Conservation (phyloP, 2,113 vertebrate genomes). For the Mormoops blainvillei region DNA sequence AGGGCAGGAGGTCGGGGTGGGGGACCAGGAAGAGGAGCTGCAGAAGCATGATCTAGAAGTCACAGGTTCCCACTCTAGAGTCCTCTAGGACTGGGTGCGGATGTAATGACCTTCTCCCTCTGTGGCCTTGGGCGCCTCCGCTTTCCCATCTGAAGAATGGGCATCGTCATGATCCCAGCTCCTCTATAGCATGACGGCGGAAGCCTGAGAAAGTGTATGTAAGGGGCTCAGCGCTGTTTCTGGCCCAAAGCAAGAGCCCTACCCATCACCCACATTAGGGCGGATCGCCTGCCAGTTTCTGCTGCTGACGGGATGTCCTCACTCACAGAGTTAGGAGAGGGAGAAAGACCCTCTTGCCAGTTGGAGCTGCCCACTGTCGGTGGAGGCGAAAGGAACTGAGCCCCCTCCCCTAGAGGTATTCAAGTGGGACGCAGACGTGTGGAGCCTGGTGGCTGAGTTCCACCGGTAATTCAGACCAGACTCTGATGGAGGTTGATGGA, state of each 20-base stretch:
- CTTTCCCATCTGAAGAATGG: neutral
- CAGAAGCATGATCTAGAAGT: neutral
- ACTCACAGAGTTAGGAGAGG: neutral
- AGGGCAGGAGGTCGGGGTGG: neutral
- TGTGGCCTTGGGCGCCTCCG: neutral
- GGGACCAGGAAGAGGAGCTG: neutral
- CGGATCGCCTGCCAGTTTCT: neutral
- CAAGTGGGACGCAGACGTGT: neutral
- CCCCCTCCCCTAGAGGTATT: neutral
- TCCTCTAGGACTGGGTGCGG: neutral
- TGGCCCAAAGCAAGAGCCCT: neutral
- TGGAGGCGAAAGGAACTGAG: neutral
- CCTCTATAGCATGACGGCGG: accelerated
- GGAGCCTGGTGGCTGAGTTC: neutral
- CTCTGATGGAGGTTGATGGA: neutral
- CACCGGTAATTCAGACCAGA: neutral
- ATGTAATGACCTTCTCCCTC: neutral
- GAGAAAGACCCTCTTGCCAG: neutral
- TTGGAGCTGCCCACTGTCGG: neutral
- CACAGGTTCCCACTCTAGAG: neutral
- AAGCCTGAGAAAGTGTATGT: neutral
- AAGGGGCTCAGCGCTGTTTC: neutral
- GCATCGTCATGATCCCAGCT: neutral
- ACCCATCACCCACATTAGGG: accelerated
- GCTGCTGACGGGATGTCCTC: neutral